These are phyloP conservation scores for Leucania comma DNA, from an alignment of 2,888 invertebrate genomes.

Conservation along the genomic window DNA sequence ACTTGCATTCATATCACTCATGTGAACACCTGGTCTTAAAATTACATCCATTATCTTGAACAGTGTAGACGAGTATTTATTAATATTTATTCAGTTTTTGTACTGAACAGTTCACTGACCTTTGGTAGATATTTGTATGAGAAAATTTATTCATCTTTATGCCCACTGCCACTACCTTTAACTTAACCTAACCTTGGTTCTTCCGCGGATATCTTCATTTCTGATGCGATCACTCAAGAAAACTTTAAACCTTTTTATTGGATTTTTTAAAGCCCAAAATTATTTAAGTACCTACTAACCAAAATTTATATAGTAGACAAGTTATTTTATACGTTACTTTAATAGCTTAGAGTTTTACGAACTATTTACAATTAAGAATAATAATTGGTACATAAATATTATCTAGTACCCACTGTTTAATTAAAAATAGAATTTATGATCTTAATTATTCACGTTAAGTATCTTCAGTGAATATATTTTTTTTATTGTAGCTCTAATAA, in stretches of 20 bases:
- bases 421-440: conserved; percentile 61
- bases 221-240: too few species aligned
- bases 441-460: conserved; percentile 60
- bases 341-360: too few species aligned
- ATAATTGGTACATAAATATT: conserved; percentile 30
- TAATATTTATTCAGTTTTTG: neutral
- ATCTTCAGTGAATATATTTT: conserved; percentile 51
- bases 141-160: too few species aligned
- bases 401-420: conserved; percentile 45
- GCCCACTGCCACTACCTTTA: too few species aligned
- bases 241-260: too few species aligned
- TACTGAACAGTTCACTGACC: neutral
- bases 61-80: neutral
- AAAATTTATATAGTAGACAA: neutral
- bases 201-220: too few species aligned
- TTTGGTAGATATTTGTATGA: neutral
- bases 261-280: neutral
- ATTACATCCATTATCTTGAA: conserved; percentile 35
- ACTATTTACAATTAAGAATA: conserved; percentile 5
- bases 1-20: conserved; percentile 20
- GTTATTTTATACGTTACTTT: too few species aligned
- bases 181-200: too few species aligned
- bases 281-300: too few species aligned
- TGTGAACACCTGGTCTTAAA: conserved; percentile 32
- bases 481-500: conserved; percentile 53